Evolutionary conservation across 2,888 invertebrate genomes (phyloP).

Genomic region (Himalopsyche tibetana): DNA sequence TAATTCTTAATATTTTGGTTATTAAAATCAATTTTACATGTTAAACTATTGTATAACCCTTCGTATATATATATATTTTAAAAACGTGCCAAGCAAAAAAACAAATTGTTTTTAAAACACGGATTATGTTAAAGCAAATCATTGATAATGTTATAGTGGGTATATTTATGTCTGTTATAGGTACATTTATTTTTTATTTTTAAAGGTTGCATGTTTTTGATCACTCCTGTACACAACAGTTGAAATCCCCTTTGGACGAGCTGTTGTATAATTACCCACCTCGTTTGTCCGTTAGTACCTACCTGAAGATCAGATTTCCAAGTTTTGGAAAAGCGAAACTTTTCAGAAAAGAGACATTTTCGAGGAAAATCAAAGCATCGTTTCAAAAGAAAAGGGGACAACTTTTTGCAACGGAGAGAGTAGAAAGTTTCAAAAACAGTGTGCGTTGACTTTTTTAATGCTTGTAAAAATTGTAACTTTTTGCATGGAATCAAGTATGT

Average conservation of each 20-base stretch:
- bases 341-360: constrained; percentile 34
- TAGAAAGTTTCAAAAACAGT: background rate
- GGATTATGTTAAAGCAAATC: too few relatives aligned
- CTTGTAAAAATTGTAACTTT: background rate
- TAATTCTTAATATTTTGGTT: too few relatives aligned
- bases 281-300: constrained; percentile 24
- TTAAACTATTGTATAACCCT: too few relatives aligned
- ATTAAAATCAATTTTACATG: too few relatives aligned
- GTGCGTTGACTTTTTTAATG: background rate
- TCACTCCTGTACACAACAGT: background rate
- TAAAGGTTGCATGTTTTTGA: background rate
- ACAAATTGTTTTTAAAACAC: too few relatives aligned
- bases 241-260: constrained; percentile 11
- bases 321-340: constrained; percentile 11
- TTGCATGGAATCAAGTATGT: background rate
- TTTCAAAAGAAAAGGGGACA: background rate
- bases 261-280: constrained; percentile 22
- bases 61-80: too few relatives aligned
- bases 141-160: too few relatives aligned
- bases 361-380: constrained; percentile 34
- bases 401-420: background rate
- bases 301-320: constrained; percentile 34
- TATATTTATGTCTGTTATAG: too few relatives aligned
- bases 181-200: too few relatives aligned
- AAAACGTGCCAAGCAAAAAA: too few relatives aligned